phyloP scores from a whole-genome alignment of 1,140 invertebrate species.

The Cheumatopsyche charites region DNA sequence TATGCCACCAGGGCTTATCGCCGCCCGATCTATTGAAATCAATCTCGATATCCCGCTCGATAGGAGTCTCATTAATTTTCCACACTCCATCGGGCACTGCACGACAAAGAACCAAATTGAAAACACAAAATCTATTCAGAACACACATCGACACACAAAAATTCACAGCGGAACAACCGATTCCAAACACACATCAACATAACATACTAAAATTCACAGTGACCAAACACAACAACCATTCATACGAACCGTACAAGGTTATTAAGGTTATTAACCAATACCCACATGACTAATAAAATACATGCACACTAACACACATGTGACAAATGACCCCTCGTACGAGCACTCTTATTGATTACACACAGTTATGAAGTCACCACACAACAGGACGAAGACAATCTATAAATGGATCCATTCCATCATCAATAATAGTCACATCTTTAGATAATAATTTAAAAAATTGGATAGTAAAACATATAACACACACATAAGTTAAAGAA shows the following conservation, averaged over 20 bases:
- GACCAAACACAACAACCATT: too few species aligned
- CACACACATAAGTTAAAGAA: too few species aligned
- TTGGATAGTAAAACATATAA: too few species aligned
- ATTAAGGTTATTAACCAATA: too few species aligned
- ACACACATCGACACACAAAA: background rate
- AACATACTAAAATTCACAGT: too few species aligned
- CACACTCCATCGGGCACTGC: conserved; percentile 83
- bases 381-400: too few species aligned
- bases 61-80: conserved; percentile 76
- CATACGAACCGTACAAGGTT: too few species aligned
- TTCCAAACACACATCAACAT: too few species aligned
- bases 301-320: background rate
- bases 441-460: too few species aligned
- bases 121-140: too few species aligned
- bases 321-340: conserved; percentile 3
- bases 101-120: conserved; percentile 1
- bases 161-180: too few species aligned
- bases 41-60: conserved; percentile 67
- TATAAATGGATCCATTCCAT: background rate
- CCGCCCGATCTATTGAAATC: conserved; percentile 69
- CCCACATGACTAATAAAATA: background rate
- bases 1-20: conserved; percentile 83
- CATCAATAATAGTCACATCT: background rate
- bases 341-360: background rate
- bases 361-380: too few species aligned